These are phyloP conservation scores for Malurus melanocephalus DNA, from an alignment of 2,113 vertebrate genomes.

Conservation along the genomic window DNA sequence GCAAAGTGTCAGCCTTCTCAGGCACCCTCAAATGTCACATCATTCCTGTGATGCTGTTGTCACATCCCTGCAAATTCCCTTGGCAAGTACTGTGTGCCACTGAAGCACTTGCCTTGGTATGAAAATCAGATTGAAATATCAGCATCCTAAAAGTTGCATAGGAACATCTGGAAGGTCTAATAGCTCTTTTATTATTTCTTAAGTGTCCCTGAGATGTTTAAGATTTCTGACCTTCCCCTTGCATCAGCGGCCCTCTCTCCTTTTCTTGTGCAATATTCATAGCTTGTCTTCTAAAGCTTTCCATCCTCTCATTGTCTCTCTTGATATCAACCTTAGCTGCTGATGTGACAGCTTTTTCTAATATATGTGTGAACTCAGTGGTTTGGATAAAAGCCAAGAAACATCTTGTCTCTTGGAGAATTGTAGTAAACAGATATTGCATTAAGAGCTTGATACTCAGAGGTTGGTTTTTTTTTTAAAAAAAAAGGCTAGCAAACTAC, in stretches of 20 bases:
- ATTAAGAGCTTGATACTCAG: conserved; percentile 19
- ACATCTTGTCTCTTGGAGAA: conserved; percentile 12
- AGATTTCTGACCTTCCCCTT: conserved; percentile 30
- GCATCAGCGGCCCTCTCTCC: background rate
- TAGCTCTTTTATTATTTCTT: conserved; percentile 12
- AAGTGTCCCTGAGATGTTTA: background rate
- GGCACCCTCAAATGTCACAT: background rate
- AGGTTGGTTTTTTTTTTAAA: background rate
- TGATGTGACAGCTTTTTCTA: conserved; percentile 52
- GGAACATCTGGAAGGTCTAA: background rate
- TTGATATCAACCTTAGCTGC: conserved; percentile 44
- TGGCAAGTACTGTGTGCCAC: background rate
- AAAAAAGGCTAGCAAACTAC: background rate
- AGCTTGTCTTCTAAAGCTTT: conserved; percentile 26
- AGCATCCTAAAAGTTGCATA: background rate
- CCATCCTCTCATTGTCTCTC: conserved; percentile 41
- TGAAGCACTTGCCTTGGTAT: fast-evolving
- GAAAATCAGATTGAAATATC: background rate
- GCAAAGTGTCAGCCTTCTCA: background rate
- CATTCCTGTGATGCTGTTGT: background rate
- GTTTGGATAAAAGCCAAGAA: conserved; percentile 51
- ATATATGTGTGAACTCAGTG: conserved; percentile 48
- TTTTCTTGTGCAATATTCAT: conserved; percentile 44
- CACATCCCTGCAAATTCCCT: background rate
- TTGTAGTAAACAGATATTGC: conserved; percentile 41